Evolutionary conservation across 2,888 invertebrate genomes (phyloP).

Genomic region (Operophtera brumata): DNA sequence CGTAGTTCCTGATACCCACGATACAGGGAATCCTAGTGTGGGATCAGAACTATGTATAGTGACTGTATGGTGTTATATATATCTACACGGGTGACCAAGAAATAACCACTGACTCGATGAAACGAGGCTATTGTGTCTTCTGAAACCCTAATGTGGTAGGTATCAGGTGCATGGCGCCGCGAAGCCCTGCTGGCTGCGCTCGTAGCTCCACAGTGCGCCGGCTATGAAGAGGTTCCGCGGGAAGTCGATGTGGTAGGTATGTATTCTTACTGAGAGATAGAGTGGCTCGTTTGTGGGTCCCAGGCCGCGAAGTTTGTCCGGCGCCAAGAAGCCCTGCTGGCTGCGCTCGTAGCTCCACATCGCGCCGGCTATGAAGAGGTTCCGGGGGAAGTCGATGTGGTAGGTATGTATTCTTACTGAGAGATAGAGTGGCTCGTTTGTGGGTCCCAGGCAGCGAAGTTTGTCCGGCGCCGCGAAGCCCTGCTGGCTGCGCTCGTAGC

Average conservation of each 20-base stretch:
- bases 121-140: too few relatives aligned
- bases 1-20: too few relatives aligned
- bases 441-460: constrained; percentile 91
- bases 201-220: constrained; percentile 93
- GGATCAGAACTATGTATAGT: too few relatives aligned
- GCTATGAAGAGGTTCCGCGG: constrained; percentile 89
- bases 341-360: constrained; percentile 94
- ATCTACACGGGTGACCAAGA: too few relatives aligned
- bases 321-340: constrained; percentile 89
- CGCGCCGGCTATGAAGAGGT: constrained; percentile 89
- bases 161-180: too few relatives aligned
- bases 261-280: constrained; percentile 88
- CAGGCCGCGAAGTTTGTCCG: constrained; percentile 89
- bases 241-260: constrained; percentile 96
- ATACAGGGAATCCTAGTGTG: too few relatives aligned
- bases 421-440: constrained; percentile 92
- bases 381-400: constrained; percentile 94
- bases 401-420: constrained; percentile 84
- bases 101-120: too few relatives aligned
- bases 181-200: constrained; percentile 89
- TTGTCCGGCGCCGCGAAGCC: constrained; percentile 92
- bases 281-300: constrained; percentile 96
- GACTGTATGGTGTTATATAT: too few relatives aligned
- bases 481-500: constrained; percentile 91
- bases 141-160: too few relatives aligned